Evolutionary conservation across 2,888 invertebrate species (phyloP), one percentile per base, ranked within the genome.

Genomic region (Dichetophora obliterata): DNA sequence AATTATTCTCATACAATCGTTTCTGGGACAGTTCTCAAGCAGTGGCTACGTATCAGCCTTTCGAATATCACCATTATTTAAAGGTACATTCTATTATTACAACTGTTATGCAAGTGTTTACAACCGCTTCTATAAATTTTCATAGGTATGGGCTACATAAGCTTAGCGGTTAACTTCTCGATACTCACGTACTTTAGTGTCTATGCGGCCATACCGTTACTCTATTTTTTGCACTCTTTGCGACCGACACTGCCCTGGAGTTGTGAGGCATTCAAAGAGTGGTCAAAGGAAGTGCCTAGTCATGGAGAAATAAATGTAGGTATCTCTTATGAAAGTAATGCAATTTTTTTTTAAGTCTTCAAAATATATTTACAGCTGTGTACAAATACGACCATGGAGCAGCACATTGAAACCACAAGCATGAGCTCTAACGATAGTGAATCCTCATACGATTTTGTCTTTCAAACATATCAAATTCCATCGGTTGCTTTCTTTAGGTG

Each of bases 11-110:
- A 91, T 97, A 90, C 96, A 97, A 89, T 93, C 95, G 0, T 93
- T 94, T 16, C 90, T 97, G 84, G 97, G 96, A 37, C 96, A 97
- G 86, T 95, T 96, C 88, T 92, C 95, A n/a, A 94, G 94, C 83
- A 93, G 93, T 72, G 95, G 96, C 80, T 95, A 95, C 81, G 92
- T 96, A 83, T 94, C 95, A 16, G 91, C 95, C 70, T 96, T 95
- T 90, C 93, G 93, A 82, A 92, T 95, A 79, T 92, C 93, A 77
- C 96, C 96, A 2, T 90, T 96, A 66, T 95, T 96, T 88, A 97
- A 97, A 93, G 97, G 96, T 95, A 90, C 31, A 31, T 31, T 31
- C 31, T 31, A 4, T 31, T 31, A 4, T 31, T 31, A 31, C 31
- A 31, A 5, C 31, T 31, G 3, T 31, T 3, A 31, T 31, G 31